A percentile compares a stretch with the other conserved stretches of the same genome.
These are phyloP conservation scores for Notolabrus celidotus DNA, from an alignment of 2,797 vertebrate genomes.

Conservation along the genomic window DNA sequence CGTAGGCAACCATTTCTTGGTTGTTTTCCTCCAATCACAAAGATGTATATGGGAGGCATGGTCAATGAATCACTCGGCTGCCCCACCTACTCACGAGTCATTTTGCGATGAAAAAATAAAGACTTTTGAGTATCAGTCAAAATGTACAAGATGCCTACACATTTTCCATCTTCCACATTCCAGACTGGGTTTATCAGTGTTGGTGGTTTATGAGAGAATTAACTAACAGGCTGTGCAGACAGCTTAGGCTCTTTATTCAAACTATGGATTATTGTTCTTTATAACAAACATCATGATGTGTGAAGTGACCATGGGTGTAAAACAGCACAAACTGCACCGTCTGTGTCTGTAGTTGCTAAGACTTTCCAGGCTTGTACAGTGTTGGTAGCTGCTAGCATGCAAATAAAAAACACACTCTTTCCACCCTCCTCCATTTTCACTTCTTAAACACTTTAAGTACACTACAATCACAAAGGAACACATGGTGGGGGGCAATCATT, in stretches of 20 bases:
- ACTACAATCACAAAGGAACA: constrained; percentile 39
- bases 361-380: constrained; percentile 61
- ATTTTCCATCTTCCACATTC: constrained; percentile 60
- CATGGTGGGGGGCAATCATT: constrained; percentile 17
- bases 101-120: constrained; percentile 57
- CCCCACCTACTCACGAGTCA: constrained; percentile 60
- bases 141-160: constrained; percentile 57
- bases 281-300: constrained; percentile 44
- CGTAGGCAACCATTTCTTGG: constrained; percentile 29
- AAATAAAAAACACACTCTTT: constrained; percentile 46
- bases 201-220: constrained; percentile 24
- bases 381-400: constrained; percentile 59
- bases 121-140: constrained; percentile 51
- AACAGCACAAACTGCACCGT: constrained; percentile 24
- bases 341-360: constrained; percentile 40
- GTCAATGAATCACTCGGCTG: constrained; percentile 63
- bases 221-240: constrained; percentile 36
- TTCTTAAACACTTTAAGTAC: constrained; percentile 37
- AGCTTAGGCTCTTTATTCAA: constrained; percentile 15
- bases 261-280: constrained; percentile 42
- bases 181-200: constrained; percentile 31
- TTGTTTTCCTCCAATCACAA: constrained; percentile 49
- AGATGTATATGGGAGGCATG: constrained; percentile 32
- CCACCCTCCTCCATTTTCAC: constrained; percentile 42
- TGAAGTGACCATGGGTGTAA: constrained; percentile 56